Evolutionary conservation across 1,140 invertebrate species (phyloP).

Genomic region (Brachionus rubens): DNA sequence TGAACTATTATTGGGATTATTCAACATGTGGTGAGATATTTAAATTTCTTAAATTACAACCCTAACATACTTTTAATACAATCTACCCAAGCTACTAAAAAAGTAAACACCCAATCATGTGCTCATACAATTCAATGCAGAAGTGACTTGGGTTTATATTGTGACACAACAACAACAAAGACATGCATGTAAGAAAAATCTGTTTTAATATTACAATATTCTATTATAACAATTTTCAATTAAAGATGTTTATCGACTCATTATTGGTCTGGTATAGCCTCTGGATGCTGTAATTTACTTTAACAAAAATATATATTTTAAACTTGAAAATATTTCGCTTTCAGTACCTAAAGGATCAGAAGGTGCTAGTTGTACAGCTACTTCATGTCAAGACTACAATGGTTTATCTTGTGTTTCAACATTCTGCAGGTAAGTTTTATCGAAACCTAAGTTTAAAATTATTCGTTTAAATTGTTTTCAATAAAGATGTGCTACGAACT

Average conservation of each 20-base stretch:
- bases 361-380: neutral
- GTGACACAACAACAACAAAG: neutral
- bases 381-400: constrained; percentile 8
- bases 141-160: neutral
- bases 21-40: neutral
- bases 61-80: neutral
- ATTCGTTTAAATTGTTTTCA: neutral
- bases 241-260: neutral
- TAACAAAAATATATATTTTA: neutral
- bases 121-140: constrained; percentile 30
- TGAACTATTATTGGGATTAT: constrained; percentile 18
- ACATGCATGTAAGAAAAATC: constrained; percentile 29
- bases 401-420: neutral
- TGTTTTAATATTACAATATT: neutral
- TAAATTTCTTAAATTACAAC: neutral
- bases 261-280: neutral
- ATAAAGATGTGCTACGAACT: neutral
- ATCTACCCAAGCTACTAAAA: neutral
- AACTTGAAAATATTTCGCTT: neutral
- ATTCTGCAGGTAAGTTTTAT: neutral
- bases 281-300: neutral
- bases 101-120: neutral
- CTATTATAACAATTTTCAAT: too few species aligned
- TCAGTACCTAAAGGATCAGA: neutral
- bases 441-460: neutral